These are phyloP conservation scores for Gobionotothen gibberifrons DNA, from an alignment of 2,797 vertebrate genomes.

Conservation along the genomic window DNA sequence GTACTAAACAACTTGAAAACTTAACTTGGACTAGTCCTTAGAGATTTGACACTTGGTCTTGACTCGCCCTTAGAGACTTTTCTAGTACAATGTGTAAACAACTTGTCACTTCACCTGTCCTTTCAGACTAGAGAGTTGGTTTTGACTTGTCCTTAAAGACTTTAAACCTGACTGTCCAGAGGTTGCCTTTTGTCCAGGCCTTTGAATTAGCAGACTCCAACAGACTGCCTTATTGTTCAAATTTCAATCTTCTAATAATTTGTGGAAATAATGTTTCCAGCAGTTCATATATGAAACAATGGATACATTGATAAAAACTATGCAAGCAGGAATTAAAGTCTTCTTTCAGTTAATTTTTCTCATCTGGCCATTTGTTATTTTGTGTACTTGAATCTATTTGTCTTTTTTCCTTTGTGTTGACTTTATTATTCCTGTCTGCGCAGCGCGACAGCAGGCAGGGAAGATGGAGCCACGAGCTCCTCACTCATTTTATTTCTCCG, in stretches of 20 bases:
- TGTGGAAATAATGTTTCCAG: not conserved
- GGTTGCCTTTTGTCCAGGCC: too few relatives aligned
- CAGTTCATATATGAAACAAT: not conserved
- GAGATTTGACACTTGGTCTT: not conserved
- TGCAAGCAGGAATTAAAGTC: not conserved
- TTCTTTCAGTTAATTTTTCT: not conserved
- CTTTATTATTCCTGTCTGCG: constrained; percentile 34
- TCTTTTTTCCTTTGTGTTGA: constrained; percentile 15
- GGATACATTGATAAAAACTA: not conserved
- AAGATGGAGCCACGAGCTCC: constrained; percentile 39
- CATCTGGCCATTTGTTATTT: constrained; percentile 7
- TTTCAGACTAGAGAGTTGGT: not conserved
- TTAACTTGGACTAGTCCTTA: not conserved
- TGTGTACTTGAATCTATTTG: constrained; percentile 3
- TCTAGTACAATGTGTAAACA: too few relatives aligned
- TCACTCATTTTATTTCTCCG: constrained; percentile 52
- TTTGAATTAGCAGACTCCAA: too few relatives aligned
- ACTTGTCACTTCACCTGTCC: too few relatives aligned
- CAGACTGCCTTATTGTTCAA: too few relatives aligned
- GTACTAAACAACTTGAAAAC: not conserved
- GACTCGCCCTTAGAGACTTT: not conserved
- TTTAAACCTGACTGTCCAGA: too few relatives aligned
- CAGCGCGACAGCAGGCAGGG: constrained; percentile 48
- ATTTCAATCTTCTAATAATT: too few relatives aligned
- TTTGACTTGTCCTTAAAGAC: not conserved